Evolutionary conservation across 2,113 vertebrate genomes (phyloP).

Genomic region (Laticauda laticaudata): DNA sequence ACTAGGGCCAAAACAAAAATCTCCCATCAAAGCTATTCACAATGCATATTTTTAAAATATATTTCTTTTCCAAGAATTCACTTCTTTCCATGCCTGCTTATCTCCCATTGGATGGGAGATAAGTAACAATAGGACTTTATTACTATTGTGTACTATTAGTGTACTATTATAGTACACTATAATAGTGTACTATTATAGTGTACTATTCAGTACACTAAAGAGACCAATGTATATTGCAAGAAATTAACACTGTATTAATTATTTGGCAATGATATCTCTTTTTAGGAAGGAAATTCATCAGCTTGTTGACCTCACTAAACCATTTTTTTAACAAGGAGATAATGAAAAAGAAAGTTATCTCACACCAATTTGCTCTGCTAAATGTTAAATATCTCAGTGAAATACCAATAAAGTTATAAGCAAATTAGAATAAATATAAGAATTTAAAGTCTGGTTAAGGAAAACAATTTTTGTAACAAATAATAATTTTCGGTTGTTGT

Average conservation of each 20-base stretch:
- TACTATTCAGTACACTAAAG: neutral
- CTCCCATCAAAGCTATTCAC: constrained; percentile 15
- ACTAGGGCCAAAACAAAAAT: constrained; percentile 18
- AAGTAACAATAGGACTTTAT: neutral
- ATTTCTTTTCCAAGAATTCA: constrained; percentile 21
- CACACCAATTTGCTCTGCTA: constrained; percentile 91
- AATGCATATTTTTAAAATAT: constrained; percentile 15
- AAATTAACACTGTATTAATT: constrained; percentile 56
- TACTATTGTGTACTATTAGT: too few relatives aligned
- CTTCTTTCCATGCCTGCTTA: neutral
- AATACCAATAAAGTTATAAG: constrained; percentile 76
- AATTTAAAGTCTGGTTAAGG: constrained; percentile 51
- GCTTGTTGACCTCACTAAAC: constrained; percentile 78
- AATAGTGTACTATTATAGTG: too few relatives aligned
- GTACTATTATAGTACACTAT: too few relatives aligned
- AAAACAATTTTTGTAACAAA: neutral
- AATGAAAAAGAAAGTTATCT: constrained; percentile 80
- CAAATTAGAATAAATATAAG: constrained; percentile 74
- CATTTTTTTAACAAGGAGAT: constrained; percentile 94
- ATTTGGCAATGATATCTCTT: constrained; percentile 32
- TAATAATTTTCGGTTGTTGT: neutral
- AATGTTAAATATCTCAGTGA: constrained; percentile 89
- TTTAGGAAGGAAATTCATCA: constrained; percentile 52
- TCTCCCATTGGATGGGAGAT: neutral
- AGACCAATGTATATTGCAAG: constrained; percentile 39